Evolutionary conservation across 2,797 vertebrate genomes (phyloP).

Genomic region (Eulemur albifrons): DNA sequence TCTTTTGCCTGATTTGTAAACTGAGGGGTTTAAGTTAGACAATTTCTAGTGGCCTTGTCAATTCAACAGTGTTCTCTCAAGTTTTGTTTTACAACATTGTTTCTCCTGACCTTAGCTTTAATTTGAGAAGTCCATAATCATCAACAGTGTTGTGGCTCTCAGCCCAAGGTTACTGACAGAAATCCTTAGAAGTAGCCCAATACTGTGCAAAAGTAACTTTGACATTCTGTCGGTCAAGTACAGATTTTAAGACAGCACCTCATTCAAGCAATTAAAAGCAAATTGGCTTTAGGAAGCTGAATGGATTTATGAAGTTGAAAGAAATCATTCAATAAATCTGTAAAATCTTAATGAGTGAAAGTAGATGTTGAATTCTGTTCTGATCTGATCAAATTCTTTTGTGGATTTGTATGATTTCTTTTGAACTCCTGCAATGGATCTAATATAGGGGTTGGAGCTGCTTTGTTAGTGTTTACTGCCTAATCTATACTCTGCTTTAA

Average conservation of each 20-base stretch:
- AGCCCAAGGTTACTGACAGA: neutral
- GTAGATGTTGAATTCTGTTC: neutral
- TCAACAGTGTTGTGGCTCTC: neutral
- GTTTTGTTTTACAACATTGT: neutral
- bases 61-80: neutral
- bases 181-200: neutral
- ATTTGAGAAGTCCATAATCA: neutral
- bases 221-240: neutral
- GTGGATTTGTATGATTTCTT: neutral
- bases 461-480: neutral
- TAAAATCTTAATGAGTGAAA: neutral
- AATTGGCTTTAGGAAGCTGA: neutral
- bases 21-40: slow-evolving; percentile 27
- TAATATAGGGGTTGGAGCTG: neutral
- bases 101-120: slow-evolving; percentile 17
- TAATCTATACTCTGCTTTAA: neutral
- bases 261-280: neutral
- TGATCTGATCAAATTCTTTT: neutral
- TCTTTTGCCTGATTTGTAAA: slow-evolving; percentile 34
- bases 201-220: neutral
- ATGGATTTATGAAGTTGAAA: slow-evolving; percentile 2
- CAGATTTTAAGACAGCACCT: neutral
- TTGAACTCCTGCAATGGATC: neutral
- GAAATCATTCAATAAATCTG: neutral
- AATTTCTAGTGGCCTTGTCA: neutral